Percentiles rank a stretch among this genome's conserved stretches.
These are phyloP conservation scores for Spizaetus ornatus DNA, from an alignment of 2,113 vertebrate species.

Conservation along the genomic window DNA sequence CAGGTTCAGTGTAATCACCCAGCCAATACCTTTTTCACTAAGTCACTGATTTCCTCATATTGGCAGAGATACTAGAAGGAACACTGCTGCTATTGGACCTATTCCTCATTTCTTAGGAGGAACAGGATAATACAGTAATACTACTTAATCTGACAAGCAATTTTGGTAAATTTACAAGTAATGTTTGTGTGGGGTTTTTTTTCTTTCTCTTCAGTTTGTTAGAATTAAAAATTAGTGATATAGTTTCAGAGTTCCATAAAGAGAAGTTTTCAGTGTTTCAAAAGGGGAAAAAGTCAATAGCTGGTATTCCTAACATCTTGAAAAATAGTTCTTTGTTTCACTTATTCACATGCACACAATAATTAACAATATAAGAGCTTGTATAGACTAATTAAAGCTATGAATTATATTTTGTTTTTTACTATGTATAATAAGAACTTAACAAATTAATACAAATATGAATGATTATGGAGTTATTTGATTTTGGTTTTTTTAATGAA, in stretches of 20 bases:
- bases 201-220: not conserved
- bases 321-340: not conserved
- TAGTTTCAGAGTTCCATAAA: not conserved
- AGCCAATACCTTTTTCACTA: not conserved
- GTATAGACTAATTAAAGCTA: not conserved
- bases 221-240: not conserved
- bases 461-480: not conserved
- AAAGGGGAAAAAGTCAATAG: not conserved
- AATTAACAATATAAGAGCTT: not conserved
- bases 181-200: rapidly evolving
- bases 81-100: not conserved
- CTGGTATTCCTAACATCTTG: not conserved
- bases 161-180: not conserved
- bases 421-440: not conserved
- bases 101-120: not conserved
- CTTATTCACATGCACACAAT: not conserved
- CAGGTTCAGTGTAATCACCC: not conserved
- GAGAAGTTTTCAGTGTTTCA: not conserved
- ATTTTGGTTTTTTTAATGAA: not conserved
- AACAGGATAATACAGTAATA: not conserved
- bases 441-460: not conserved
- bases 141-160: not conserved
- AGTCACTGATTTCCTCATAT: not conserved
- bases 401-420: not conserved
- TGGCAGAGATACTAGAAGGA: not conserved